Evolutionary conservation across 2,888 invertebrate species (phyloP).

Genomic region (Iselma pallidipennis): DNA sequence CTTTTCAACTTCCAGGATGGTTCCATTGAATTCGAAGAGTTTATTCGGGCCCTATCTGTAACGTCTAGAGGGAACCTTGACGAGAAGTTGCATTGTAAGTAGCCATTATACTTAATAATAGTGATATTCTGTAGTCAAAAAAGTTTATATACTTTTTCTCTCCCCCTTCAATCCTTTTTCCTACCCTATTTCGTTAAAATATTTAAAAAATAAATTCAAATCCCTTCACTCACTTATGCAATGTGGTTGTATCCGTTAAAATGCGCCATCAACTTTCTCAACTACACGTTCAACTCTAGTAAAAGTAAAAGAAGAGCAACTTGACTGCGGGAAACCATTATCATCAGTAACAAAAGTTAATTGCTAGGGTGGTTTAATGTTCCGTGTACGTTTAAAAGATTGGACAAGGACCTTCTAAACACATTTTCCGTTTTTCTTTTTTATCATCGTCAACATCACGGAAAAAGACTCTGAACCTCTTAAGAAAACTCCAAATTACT

Average conservation of each 20-base stretch:
- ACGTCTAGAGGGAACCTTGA: slow-evolving; percentile 98
- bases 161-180: no score
- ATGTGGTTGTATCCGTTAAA: no score
- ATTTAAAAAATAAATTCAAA: no score
- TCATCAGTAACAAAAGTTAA: neutral
- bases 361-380: neutral
- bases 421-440: neutral
- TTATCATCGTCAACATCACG: neutral
- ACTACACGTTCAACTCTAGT: neutral
- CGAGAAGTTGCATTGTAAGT: slow-evolving; percentile 98
- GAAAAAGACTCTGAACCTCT: no score
- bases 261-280: no score
- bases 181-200: no score
- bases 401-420: neutral
- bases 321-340: neutral
- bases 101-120: slow-evolving; percentile 4
- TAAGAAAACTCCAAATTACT: neutral
- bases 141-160: no score
- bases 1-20: slow-evolving; percentile 77
- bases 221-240: no score
- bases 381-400: neutral
- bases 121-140: neutral
- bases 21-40: slow-evolving; percentile 98
- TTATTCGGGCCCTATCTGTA: slow-evolving; percentile 96
- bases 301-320: neutral